Conservation (phyloP, 2,888 invertebrate genomes). For the Pheosia gnoma region DNA sequence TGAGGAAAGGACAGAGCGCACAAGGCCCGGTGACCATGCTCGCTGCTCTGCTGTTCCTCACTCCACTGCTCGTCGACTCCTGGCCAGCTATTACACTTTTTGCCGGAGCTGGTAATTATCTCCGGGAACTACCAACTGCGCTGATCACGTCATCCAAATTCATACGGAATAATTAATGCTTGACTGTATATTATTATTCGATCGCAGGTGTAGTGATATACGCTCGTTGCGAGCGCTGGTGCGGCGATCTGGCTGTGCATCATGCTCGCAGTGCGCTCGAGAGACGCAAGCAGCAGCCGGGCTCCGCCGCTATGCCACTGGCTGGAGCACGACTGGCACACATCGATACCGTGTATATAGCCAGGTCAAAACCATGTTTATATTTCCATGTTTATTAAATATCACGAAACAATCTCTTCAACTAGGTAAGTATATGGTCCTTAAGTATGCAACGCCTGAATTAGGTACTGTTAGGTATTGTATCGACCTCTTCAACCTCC, state of each 20-base stretch:
- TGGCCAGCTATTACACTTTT: slow-evolving; percentile 86
- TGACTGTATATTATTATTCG: not conserved
- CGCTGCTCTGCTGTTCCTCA: slow-evolving; percentile 79
- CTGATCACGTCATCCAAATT: too few species aligned
- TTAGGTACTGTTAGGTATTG: too few species aligned
- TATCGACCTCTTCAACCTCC: too few species aligned
- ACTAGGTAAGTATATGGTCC: too few species aligned
- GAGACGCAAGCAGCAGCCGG: slow-evolving; percentile 63
- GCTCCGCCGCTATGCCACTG: slow-evolving; percentile 55
- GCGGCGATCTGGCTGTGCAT: slow-evolving; percentile 76
- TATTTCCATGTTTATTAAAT: too few species aligned
- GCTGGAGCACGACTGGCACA: slow-evolving; percentile 70
- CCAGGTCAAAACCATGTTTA: slow-evolving; percentile 69
- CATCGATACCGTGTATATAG: slow-evolving; percentile 84
- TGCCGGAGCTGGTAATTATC: slow-evolving; percentile 81
- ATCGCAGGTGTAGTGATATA: slow-evolving; percentile 75
- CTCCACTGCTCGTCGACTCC: slow-evolving; percentile 83
- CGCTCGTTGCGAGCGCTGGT: slow-evolving; percentile 78
- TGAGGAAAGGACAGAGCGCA: slow-evolving; percentile 60
- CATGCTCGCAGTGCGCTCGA: slow-evolving; percentile 70
- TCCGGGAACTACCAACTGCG: too few species aligned
- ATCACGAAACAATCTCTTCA: too few species aligned
- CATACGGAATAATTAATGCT: too few species aligned
- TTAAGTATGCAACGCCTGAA: too few species aligned
- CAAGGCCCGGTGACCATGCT: slow-evolving; percentile 74